Percentiles rank a stretch among this genome's conserved stretches.
Conservation (phyloP, 2,113 vertebrate genomes). For the Solenodon paradoxus region DNA sequence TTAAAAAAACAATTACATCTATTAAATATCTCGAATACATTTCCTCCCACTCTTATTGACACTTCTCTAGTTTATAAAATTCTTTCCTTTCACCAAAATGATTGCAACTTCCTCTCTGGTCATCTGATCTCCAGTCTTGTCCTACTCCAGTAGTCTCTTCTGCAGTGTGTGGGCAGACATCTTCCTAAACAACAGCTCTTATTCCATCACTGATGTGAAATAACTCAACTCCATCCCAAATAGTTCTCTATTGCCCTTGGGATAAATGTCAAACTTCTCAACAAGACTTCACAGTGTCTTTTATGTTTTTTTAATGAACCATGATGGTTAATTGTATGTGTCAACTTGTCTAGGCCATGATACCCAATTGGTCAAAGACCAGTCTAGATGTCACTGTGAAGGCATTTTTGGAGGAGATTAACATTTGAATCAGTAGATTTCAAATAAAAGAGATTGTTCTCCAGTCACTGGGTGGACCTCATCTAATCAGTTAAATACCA, state of each 20-base stretch:
- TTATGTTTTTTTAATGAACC: not conserved
- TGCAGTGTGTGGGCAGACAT: not conserved
- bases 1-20: not conserved
- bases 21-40: not conserved
- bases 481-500: not conserved
- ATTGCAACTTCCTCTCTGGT: not conserved
- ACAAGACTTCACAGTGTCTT: not conserved
- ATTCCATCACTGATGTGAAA: not conserved
- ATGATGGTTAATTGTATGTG: not conserved
- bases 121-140: not conserved
- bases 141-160: not conserved
- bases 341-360: not conserved
- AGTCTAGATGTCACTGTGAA: not conserved
- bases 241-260: not conserved
- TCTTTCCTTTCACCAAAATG: not conserved
- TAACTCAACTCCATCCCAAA: not conserved
- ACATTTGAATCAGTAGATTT: not conserved
- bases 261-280: constrained; percentile 2
- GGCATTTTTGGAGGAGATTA: not conserved
- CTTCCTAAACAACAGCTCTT: not conserved
- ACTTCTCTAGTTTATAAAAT: not conserved
- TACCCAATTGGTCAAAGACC: not conserved
- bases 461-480: not conserved
- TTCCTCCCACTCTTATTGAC: not conserved
- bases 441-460: not conserved